Base-by-base conservation (phyloP, 2,888 invertebrate species). In the Hemicrepidius hirtus region DNA sequence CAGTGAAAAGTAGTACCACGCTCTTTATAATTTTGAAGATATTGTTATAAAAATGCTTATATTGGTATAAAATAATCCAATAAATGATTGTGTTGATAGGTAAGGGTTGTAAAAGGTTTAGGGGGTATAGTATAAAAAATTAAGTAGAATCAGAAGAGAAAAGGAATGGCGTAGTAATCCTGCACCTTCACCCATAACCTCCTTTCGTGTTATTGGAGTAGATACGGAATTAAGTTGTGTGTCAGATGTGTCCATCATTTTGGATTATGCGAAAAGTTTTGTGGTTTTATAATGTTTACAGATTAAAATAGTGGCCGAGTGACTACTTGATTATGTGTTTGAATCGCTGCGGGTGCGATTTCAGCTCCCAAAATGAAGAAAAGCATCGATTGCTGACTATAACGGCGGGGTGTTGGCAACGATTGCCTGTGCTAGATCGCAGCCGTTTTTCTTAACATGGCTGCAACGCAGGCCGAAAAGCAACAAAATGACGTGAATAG, bases 381-480 rank as follows among this genome's bases (percentile, higher is more conserved):
- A 85, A 85, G 84, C 85, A 84, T 84, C 83, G 83, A 84, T 84
- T 84, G 84, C 82, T 84, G 84, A 85, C 81, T 84, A 82, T 84
- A 85, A 85, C 85, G 84, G 84, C 90, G 90, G 90, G 90, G 90
- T 90, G 90, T 90, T 89, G 90, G 90, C 87, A 86, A 86, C 86
- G 85, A 84, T 86, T 85, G 87, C 87, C 87, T 86, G 86, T 87
- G 86, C 84, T 84, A 82, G 83, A 84, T 85, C 84, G 85, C 84
- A 85, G 85, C 84, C 85, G 85, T 85, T 85, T 85, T 83, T 84
- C 84, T 84, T 89, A 92, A 92, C 91, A 93, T 93, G 93, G 93
- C 93, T 92, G 93, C 93, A 90, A 93, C 93, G 91, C 93, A 92
- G 91, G 92, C 93, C 88, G 93, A 93, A 91, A 91, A 92, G 89